Conservation (phyloP, 2,888 invertebrate genomes). For the Anodontia alba region DNA sequence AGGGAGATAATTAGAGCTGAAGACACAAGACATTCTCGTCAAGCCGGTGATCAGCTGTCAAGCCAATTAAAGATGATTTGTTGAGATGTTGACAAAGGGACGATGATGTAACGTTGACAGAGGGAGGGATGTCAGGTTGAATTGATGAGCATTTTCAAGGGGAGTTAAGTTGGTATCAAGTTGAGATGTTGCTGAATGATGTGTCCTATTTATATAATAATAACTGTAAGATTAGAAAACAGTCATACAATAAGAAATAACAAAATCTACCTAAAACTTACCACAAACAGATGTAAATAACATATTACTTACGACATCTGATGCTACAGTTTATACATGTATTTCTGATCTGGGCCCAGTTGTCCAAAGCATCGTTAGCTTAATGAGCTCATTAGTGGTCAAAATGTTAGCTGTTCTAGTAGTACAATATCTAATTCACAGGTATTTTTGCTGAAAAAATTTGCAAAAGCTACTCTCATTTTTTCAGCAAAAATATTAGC, state of each 20-base stretch:
- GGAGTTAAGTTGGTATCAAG: slow-evolving; percentile 59
- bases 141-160: slow-evolving; percentile 45
- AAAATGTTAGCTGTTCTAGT: no score
- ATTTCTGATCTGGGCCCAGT: no score
- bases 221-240: slow-evolving; percentile 6
- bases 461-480: no score
- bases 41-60: not conserved
- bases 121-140: slow-evolving; percentile 46
- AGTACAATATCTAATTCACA: no score
- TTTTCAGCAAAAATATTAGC: no score
- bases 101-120: slow-evolving; percentile 13
- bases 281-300: no score
- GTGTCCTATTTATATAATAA: slow-evolving; percentile 27
- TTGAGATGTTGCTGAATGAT: slow-evolving; percentile 50
- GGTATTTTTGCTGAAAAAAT: no score
- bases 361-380: no score
- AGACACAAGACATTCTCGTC: not conserved
- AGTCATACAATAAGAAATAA: not conserved
- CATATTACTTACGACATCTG: no score
- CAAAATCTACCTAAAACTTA: no score
- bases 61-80: slow-evolving; percentile 1
- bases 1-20: slow-evolving; percentile 5
- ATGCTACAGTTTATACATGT: no score
- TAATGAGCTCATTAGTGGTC: no score
- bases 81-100: slow-evolving; percentile 14